Percentiles rank a stretch among this genome's conserved stretches.
Conservation (phyloP, 2,888 invertebrate species). For the Phrixothrix hirtus region DNA sequence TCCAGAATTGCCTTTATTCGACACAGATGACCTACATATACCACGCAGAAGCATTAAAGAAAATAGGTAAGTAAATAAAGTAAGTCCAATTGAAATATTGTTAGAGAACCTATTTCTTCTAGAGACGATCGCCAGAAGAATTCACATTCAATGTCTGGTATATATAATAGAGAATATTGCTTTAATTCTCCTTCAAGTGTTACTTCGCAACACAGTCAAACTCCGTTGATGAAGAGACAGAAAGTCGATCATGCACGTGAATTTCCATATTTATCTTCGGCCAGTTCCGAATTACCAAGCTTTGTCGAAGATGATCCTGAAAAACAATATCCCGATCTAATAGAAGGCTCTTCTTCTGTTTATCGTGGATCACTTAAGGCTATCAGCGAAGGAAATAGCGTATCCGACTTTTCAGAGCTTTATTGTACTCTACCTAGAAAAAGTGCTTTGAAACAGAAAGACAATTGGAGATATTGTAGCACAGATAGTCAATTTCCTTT, state of each 20-base stretch:
- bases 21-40: slow-evolving; percentile 66
- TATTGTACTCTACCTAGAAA: slow-evolving; percentile 70
- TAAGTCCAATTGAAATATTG: slow-evolving; percentile 4
- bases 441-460: slow-evolving; percentile 41
- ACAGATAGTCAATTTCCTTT: slow-evolving; percentile 76
- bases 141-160: slow-evolving; percentile 55
- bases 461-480: slow-evolving; percentile 51
- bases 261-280: slow-evolving; percentile 37
- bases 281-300: slow-evolving; percentile 41
- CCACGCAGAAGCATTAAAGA: slow-evolving; percentile 61
- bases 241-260: slow-evolving; percentile 27
- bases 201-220: slow-evolving; percentile 36
- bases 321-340: slow-evolving; percentile 51
- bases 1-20: slow-evolving; percentile 40
- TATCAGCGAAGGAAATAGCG: slow-evolving; percentile 53
- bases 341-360: slow-evolving; percentile 48
- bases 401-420: slow-evolving; percentile 51
- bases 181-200: slow-evolving; percentile 32
- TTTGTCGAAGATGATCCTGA: slow-evolving; percentile 43
- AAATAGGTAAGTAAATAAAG: slow-evolving; percentile 60
- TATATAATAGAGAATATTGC: slow-evolving; percentile 45
- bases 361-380: slow-evolving; percentile 40
- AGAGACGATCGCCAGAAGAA: slow-evolving; percentile 56
- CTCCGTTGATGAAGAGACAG: slow-evolving; percentile 47
- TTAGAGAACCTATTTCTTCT: slow-evolving; percentile 43